phyloP scores from a whole-genome alignment of 2,888 invertebrate species.

The Athripsodes cinereus region DNA sequence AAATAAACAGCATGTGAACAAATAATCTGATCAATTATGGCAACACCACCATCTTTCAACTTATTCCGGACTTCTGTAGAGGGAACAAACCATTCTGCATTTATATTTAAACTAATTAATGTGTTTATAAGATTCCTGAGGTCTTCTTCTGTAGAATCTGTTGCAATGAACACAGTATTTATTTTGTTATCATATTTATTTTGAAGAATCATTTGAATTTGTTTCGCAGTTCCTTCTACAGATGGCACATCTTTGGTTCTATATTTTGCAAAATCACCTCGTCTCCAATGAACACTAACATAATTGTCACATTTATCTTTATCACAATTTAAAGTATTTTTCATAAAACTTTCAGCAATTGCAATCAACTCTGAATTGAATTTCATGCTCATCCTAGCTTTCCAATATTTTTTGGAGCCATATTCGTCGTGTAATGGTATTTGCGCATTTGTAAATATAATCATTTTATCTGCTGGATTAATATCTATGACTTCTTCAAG shows the following conservation, averaged over 20 bases:
- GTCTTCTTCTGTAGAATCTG: slow-evolving; percentile 67
- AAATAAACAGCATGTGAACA: slow-evolving; percentile 84
- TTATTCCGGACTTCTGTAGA: slow-evolving; percentile 42
- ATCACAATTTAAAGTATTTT: slow-evolving; percentile 34
- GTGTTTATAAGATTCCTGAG: slow-evolving; percentile 41
- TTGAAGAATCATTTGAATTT: slow-evolving; percentile 52
- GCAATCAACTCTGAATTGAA: slow-evolving; percentile 65
- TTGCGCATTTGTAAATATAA: slow-evolving; percentile 77
- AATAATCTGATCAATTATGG: slow-evolving; percentile 94
- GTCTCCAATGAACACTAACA: slow-evolving; percentile 77
- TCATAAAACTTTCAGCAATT: slow-evolving; percentile 61
- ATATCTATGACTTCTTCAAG: slow-evolving; percentile 53
- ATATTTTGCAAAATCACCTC: slow-evolving; percentile 79
- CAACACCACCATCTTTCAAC: slow-evolving; percentile 77
- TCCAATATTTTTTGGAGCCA: slow-evolving; percentile 80
- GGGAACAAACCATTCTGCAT: slow-evolving; percentile 40
- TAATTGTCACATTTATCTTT: slow-evolving; percentile 57
- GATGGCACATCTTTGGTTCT: slow-evolving; percentile 71
- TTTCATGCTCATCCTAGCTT: slow-evolving; percentile 83
- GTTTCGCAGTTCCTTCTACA: slow-evolving; percentile 67
- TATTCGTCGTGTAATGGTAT: slow-evolving; percentile 83
- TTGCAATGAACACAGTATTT: slow-evolving; percentile 67
- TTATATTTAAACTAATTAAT: slow-evolving; percentile 38
- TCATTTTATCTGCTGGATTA: slow-evolving; percentile 41
- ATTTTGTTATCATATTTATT: slow-evolving; percentile 13